Evolutionary conservation across 1,140 invertebrate genomes (phyloP), one percentile per base, ranked within the genome.

Genomic region (Zeugodacus cucurbitae): DNA sequence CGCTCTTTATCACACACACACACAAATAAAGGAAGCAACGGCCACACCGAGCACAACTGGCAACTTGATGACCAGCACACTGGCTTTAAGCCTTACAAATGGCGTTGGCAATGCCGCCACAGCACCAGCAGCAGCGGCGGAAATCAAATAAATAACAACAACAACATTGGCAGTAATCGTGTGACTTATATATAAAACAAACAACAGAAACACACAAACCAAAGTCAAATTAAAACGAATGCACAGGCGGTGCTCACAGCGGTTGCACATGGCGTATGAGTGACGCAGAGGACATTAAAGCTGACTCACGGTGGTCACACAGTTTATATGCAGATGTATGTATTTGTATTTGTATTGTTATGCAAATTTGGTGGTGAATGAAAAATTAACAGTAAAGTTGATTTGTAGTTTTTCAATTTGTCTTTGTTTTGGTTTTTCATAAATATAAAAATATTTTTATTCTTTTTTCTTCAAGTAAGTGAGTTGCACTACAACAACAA

Each of bases 11-110:
- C n/a, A n/a, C n/a, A n/a, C n/a, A n/a, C n/a, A n/a, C n/a, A n/a
- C n/a, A n/a, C n/a, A n/a, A n/a, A 70, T 89, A 1, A 59, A 93
- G 92, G 92, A 93, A 82, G 90, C 92, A 1, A 67, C 91, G 64
- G 89, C 88, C 17, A 48, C 88, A n/a, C 32, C 87, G 57, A 29
- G 87, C 17, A 85, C 90, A 54, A 87, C 90, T 67, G 85, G 67
- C 37, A 90, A 91, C 88, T 89, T 93, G 88, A 91, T 93, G 85
- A 89, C 92, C 14, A 92, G 90, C 87, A 89, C 90, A n/a, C 88
- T 93, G 87, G 89, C 90, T 32, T 88, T 93, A 89, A 91, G 92
- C 10, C 89, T 93, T 44, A 86, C 64, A 58, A 89, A 88, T 87
- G 89, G 90, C 89, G 11, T 91, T 90, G 34, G 91, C 89, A 82